phyloP scores from a whole-genome alignment of 2,888 invertebrate genomes.

The Lottia gigantea region DNA sequence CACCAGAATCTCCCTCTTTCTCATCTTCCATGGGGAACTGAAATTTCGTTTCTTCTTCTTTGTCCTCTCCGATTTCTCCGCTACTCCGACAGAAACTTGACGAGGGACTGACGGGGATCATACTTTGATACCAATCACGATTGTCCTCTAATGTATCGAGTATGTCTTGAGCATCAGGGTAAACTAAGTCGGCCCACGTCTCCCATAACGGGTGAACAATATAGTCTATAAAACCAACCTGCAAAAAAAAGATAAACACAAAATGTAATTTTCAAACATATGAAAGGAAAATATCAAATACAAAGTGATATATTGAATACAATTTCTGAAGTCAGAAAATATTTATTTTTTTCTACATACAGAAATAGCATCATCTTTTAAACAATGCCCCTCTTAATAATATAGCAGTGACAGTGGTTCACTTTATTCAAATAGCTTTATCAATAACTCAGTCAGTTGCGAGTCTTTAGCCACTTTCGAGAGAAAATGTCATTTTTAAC shows the following conservation, averaged over 20 bases:
- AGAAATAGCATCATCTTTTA: no score
- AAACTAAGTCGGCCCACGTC: conserved; percentile 99
- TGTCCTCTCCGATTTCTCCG: conserved; percentile 19
- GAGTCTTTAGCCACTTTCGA: no score
- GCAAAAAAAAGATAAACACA: conserved; percentile 24
- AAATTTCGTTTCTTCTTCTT: conserved; percentile 44
- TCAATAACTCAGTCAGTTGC: no score
- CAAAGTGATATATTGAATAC: no score
- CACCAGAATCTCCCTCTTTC: conserved; percentile 21
- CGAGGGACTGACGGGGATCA: conserved; percentile 90
- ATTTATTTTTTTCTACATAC: no score
- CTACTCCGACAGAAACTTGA: conserved; percentile 52
- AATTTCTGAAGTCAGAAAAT: no score
- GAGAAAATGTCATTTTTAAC: no score
- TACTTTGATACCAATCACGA: conserved; percentile 92
- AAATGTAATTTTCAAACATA: no score
- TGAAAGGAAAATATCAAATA: no score
- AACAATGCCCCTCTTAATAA: no score
- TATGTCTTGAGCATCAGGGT: conserved; percentile 98
- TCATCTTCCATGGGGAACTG: conserved; percentile 57
- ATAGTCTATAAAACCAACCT: conserved; percentile 99
- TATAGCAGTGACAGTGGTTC: no score
- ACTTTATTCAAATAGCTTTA: no score
- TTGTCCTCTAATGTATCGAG: conserved; percentile 98
- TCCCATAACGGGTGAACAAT: conserved; percentile 99